Evolutionary conservation across 2,113 vertebrate species (phyloP), one percentile per base, ranked within the genome.

Genomic region (Mugil cephalus): DNA sequence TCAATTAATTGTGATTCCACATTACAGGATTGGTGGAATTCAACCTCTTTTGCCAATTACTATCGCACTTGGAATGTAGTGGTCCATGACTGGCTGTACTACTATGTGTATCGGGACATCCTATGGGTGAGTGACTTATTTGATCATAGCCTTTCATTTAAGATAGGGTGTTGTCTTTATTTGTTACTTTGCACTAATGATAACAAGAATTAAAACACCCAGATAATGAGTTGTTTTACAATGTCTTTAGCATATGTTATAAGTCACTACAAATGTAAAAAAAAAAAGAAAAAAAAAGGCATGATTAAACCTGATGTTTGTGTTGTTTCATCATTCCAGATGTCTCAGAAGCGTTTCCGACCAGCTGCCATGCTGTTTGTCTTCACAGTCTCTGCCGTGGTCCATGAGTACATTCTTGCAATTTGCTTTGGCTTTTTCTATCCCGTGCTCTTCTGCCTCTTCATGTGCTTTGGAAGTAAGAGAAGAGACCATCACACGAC

Each of bases 391-490:
- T 99, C 97, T 8, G 97, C 97, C 1, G 88, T 95, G 5, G 97
- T 97, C 40, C 97, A 99, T 0, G 97, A 99, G 12, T 99, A 99
- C 1, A 94, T 94, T 74, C 80, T 99, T 40, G 95, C 93, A n/a
- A 58, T 98, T 83, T 95, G 95, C 91, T 94, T 99, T 3, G 96
- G 94, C 40, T 99, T 94, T 88, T 98, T 98, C 90, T 99, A 98
- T 53, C 97, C 97, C 0, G 97, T 99, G 46, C 93, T 99, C 79
- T 99, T 99, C 38, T 96, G 92, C 83, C 92, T 99, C 84, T 99
- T 97, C 52, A 94, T 96, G 88, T 96, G 96, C 85, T 98, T 97
- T 85, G 98, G 98, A 94, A 94, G 98, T 99, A 94, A 97, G 96
- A 91, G 15, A 67, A 42, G 13, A 46, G 0, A 54, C 7, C 1